Evolutionary conservation across 1,140 invertebrate species (phyloP), one percentile per base, ranked within the genome.

Genomic region (Vanessa atalanta): DNA sequence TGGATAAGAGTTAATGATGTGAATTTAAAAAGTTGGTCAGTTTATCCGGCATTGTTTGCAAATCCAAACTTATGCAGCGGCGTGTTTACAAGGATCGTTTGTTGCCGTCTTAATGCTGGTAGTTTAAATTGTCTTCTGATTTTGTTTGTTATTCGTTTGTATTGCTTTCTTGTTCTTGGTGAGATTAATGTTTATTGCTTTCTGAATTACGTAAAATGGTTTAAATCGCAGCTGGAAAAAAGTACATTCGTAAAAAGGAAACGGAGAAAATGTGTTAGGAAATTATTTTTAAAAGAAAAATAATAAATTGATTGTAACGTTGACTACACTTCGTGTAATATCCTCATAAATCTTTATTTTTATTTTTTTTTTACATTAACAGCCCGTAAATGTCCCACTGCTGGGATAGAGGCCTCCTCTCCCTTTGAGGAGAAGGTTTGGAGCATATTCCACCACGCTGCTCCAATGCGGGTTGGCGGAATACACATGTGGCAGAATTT

Each of bases 1-100:
- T 7, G 0, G 9, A 16, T 68, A 77, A 66, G 71, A 69, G 31
- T 64, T 69, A 69, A 61, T 71, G 31, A 76, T 50, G 37, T 69
- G 83, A 53, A 78, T 16, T 47, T 9, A 50, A 70, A 12, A 78
- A 80, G 65, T 79, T 79, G 67, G 81, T 70, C 74, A 82, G 79
- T 81, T 79, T 82, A 78, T 77, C 76, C 77, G 73, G 74, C 80
- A 82, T 86, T 86, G 84, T 86, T 86, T 84, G 82, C 82, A 84
- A 88, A 86, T 86, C 81, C 82, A 81, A 86, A 88, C 84, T 88
- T 88, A 86, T 88, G 83, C 83, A 86, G 84, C 81, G 78, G 77
- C 80, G 80, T 88, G 86, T 88, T 86, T 85, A 85, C 83, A 88
- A 79, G 80, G 77, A 85, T 88, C 83, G 82, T 86, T 85, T 86